Conservation (phyloP, 2,113 vertebrate genomes). For the Vidua chalybeata region DNA sequence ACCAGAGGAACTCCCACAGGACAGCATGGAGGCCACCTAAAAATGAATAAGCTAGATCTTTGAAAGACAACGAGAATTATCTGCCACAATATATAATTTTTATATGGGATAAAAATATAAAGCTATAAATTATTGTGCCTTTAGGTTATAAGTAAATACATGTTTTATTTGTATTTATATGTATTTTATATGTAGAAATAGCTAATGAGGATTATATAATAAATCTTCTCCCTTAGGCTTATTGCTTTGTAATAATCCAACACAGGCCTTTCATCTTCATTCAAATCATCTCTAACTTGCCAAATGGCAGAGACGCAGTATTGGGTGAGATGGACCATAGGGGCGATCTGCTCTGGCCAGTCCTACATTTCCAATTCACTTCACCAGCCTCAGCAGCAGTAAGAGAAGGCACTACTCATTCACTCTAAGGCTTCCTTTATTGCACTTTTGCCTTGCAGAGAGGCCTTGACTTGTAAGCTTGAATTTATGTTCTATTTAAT, state of each 20-base stretch:
- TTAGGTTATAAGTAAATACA: background rate
- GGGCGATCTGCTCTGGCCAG: background rate
- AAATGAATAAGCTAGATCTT: background rate
- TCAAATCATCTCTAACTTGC: background rate
- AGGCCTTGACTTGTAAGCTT: background rate
- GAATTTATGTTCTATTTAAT: background rate
- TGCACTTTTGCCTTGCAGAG: conserved; percentile 13
- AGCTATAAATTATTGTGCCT: background rate
- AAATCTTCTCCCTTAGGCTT: background rate
- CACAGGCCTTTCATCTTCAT: background rate
- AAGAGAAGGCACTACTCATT: conserved; percentile 26
- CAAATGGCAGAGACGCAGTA: background rate
- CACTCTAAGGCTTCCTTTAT: conserved; percentile 11
- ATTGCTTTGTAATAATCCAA: conserved; percentile 26
- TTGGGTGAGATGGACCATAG: background rate
- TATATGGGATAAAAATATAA: background rate
- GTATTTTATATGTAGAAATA: background rate
- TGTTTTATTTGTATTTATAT: background rate
- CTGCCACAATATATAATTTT: background rate
- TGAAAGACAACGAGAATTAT: conserved; percentile 1
- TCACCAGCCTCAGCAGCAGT: conserved; percentile 10
- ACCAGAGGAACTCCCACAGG: background rate
- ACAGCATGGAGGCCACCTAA: background rate
- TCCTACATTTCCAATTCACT: background rate
- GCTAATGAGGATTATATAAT: background rate